Evolutionary conservation across 2,888 invertebrate species (phyloP), one percentile per base, ranked within the genome.

Genomic region (Chloromyia formosa): DNA sequence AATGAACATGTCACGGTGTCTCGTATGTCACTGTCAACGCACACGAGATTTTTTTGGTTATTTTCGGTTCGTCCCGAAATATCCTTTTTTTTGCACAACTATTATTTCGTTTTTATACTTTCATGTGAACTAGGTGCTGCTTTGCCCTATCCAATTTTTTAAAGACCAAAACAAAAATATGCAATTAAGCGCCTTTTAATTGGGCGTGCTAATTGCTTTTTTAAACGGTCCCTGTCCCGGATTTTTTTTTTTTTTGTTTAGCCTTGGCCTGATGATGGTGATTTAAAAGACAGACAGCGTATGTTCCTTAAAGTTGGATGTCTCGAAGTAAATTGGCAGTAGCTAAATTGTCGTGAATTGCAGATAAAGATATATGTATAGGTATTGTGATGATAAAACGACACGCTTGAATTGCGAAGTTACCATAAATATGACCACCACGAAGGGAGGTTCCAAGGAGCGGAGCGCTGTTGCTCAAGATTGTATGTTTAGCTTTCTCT

Each of bases 171-270:
- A 23, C 20, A 66, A 60, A 74, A 54, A 62, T 18, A 74, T 64
- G 74, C 64, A 74, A 74, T 74, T 74, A 74, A 60, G 54, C 74
- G 74, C 54, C 74, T 64, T 49, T 74, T 74, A 74, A 74, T 74
- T 74, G 74, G 40, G 54, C 64, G 49, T 74, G 74, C 61, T 64
- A 74, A 74, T 74, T 74, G 74, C 61, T 74, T 74, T 74, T 74
- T 64, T 61, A 56, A 56, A 64, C 60, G 60, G 27, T 23, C 27
- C 60, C 27, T 35, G 16, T 49, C 12, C 12, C 56, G 2, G 27
- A 35, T 35, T 7, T 60, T 60, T 60, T 60, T 56, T 18, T 20
- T 2, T 35, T 35, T 35, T 35, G 27, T 4, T 35, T 35, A 35
- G 49, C 49, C 3, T 3, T 12, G 1, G 49, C 49, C 12, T n/a